Conservation (phyloP, 1,140 invertebrate genomes). For the Idris sp. region DNA sequence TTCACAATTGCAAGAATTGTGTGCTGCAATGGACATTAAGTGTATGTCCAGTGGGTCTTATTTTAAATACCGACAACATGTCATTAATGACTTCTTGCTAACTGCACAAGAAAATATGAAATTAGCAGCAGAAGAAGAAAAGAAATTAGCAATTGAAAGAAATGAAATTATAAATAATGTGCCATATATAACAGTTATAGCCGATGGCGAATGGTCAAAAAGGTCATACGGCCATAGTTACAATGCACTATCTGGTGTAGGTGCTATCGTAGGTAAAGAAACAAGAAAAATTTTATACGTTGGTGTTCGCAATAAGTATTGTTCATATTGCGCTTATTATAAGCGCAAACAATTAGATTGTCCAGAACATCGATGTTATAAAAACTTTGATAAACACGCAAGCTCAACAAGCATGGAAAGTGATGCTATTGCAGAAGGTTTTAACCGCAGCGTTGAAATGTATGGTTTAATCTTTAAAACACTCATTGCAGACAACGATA, state of each 20-base stretch:
- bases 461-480: constrained; percentile 2
- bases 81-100: constrained; percentile 41
- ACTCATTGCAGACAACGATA: constrained; percentile 11
- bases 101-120: constrained; percentile 61
- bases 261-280: constrained; percentile 68
- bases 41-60: constrained; percentile 35
- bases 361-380: constrained; percentile 62
- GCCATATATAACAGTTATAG: neutral
- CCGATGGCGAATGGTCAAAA: neutral
- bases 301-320: constrained; percentile 72
- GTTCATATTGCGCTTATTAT: constrained; percentile 64
- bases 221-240: constrained; percentile 57
- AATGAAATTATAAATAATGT: neutral
- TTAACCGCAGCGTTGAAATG: constrained; percentile 41
- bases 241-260: constrained; percentile 60
- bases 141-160: constrained; percentile 48
- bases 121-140: constrained; percentile 66
- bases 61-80: constrained; percentile 18
- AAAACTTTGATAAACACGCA: constrained; percentile 66
- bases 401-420: constrained; percentile 5
- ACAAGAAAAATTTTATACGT: constrained; percentile 72
- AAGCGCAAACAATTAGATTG: neutral
- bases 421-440: constrained; percentile 62
- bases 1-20: constrained; percentile 60
- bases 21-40: constrained; percentile 61